These are phyloP conservation scores for Ephestia elutella DNA, from an alignment of 1,140 invertebrate genomes.

Conservation along the genomic window DNA sequence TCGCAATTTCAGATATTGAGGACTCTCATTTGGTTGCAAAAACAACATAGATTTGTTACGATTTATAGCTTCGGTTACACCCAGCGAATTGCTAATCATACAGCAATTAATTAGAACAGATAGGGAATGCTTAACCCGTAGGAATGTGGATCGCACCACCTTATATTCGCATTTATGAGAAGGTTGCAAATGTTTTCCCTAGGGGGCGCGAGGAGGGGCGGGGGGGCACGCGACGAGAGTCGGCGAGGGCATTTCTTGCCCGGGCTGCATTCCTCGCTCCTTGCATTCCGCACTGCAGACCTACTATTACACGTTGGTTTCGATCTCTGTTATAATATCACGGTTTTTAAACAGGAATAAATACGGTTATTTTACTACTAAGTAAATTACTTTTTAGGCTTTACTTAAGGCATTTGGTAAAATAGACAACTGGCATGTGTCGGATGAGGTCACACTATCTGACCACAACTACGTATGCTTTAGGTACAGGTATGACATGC, in stretches of 20 bases:
- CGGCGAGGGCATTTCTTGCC: slow-evolving; percentile 41
- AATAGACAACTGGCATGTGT: too few species aligned
- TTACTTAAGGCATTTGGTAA: too few species aligned
- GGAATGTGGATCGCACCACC: slow-evolving; percentile 5
- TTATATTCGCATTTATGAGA: slow-evolving; percentile 8
- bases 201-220: neutral
- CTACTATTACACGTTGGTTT: slow-evolving; percentile 21
- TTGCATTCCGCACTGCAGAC: slow-evolving; percentile 43
- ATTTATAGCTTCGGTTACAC: neutral
- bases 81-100: neutral
- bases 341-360: neutral
- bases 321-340: neutral
- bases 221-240: neutral
- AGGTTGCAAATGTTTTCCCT: slow-evolving; percentile 16
- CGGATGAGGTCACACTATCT: too few species aligned
- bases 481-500: too few species aligned
- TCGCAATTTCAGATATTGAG: neutral
- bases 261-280: slow-evolving; percentile 45
- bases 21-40: neutral
- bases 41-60: too few species aligned
- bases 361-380: neutral
- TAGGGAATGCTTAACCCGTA: neutral
- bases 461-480: too few species aligned
- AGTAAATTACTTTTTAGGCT: too few species aligned
- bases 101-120: neutral